Conservation (phyloP, 2,113 vertebrate species). For the Rhinolophus ferrumequinum region DNA sequence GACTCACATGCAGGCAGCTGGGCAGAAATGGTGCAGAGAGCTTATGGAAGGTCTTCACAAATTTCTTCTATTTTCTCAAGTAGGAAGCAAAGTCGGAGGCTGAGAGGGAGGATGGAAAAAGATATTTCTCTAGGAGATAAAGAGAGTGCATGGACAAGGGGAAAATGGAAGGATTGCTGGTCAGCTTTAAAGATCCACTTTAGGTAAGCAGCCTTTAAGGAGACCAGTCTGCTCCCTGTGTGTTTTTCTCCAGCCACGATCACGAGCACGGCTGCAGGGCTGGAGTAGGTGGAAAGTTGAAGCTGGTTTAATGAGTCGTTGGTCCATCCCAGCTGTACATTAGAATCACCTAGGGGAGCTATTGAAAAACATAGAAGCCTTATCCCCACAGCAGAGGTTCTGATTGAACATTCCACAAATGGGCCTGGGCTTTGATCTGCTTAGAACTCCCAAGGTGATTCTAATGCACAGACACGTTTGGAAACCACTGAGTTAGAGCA, state of each 20-base stretch:
- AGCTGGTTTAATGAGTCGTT: background rate
- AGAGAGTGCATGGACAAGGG: background rate
- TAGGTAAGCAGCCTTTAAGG: background rate
- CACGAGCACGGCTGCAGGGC: background rate
- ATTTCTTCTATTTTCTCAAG: background rate
- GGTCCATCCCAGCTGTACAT: background rate
- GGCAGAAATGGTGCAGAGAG: background rate
- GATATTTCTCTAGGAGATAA: background rate
- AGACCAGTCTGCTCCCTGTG: background rate
- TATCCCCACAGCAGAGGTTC: background rate
- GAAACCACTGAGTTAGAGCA: background rate
- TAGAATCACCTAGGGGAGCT: background rate
- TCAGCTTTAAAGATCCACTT: background rate
- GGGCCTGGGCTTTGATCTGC: background rate
- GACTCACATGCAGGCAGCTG: too few relatives aligned
- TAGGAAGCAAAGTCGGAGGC: background rate
- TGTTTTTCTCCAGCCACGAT: background rate
- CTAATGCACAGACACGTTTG: background rate
- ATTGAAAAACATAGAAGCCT: background rate
- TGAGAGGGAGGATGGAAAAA: background rate
- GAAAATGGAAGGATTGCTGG: background rate
- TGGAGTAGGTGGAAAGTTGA: background rate
- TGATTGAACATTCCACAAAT: conserved; percentile 8
- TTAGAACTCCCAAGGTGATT: background rate
- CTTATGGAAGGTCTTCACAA: background rate